A percentile compares a stretch with the other conserved stretches of the same genome.
phyloP scores from a whole-genome alignment of 2,888 invertebrate species.

The Arenicola marina region DNA sequence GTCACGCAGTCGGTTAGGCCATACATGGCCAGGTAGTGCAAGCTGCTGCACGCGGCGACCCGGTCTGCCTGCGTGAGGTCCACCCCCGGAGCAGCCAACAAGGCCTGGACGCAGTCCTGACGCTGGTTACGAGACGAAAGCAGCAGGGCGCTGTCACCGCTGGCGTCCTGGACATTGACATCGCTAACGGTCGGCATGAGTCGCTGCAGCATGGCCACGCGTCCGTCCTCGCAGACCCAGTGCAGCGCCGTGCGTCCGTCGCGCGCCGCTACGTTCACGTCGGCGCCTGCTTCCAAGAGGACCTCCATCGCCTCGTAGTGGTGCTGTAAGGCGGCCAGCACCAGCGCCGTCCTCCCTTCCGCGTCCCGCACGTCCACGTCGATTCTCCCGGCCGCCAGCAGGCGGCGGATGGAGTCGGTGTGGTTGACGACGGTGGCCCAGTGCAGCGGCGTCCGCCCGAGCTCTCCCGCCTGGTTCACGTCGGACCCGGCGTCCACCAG shows the following conservation, averaged over 20 bases:
- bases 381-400: constrained; percentile 2
- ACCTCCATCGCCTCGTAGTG: background rate
- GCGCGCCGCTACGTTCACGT: constrained; percentile 11
- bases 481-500: constrained; percentile 3
- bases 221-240: background rate
- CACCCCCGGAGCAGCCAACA: background rate
- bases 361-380: constrained; percentile 9
- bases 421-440: constrained; percentile 7
- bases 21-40: constrained; percentile 13
- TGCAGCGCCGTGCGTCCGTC: constrained; percentile 7
- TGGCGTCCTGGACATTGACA: background rate
- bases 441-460: constrained; percentile 16
- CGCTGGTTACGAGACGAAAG: background rate
- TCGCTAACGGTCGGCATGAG: background rate
- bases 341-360: constrained; percentile 11
- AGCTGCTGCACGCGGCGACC: too few relatives aligned
- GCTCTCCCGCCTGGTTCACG: constrained; percentile 10
- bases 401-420: background rate
- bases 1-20: constrained; percentile 4
- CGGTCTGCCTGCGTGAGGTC: too few relatives aligned
- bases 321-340: background rate
- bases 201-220: background rate
- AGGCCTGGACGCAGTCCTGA: background rate
- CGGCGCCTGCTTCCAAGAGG: constrained; percentile 11
- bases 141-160: background rate